These are phyloP conservation scores for Taurulus bubalis DNA, from an alignment of 2,113 vertebrate genomes.

Conservation along the genomic window DNA sequence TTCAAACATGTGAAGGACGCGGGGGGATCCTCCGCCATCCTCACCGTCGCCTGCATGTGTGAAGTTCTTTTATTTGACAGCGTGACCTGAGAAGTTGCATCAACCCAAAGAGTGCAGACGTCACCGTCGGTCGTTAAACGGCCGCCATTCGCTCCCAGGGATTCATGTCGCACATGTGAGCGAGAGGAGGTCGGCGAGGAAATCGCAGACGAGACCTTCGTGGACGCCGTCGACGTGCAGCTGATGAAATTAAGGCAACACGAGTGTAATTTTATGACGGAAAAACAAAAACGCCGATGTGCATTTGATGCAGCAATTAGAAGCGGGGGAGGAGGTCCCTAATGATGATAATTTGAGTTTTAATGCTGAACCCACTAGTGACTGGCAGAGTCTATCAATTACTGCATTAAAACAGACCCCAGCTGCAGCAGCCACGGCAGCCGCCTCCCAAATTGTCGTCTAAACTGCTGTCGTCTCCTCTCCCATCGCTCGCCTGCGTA, in stretches of 20 bases:
- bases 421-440: conserved; percentile 90
- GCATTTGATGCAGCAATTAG: conserved; percentile 82
- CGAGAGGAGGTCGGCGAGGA: background rate
- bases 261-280: conserved; percentile 79
- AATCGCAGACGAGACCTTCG: conserved; percentile 29
- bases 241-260: conserved; percentile 77
- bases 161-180: too few relatives aligned
- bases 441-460: conserved; percentile 88
- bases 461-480: conserved; percentile 90
- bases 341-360: conserved; percentile 91
- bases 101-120: too few relatives aligned
- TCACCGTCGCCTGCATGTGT: too few relatives aligned
- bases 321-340: conserved; percentile 47
- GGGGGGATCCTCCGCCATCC: too few relatives aligned
- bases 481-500: conserved; percentile 86
- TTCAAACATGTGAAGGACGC: too few relatives aligned
- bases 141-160: too few relatives aligned
- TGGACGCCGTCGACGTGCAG: conserved; percentile 44
- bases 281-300: conserved; percentile 80
- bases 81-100: too few relatives aligned
- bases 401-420: conserved; percentile 87
- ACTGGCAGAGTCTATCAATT: conserved; percentile 95
- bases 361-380: conserved; percentile 92
- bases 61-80: too few relatives aligned
- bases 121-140: too few relatives aligned